A percentile compares a stretch with the other conserved stretches of the same genome.
Evolutionary conservation across 2,888 invertebrate species (phyloP).

Genomic region (Pristionchus fissidentatus): DNA sequence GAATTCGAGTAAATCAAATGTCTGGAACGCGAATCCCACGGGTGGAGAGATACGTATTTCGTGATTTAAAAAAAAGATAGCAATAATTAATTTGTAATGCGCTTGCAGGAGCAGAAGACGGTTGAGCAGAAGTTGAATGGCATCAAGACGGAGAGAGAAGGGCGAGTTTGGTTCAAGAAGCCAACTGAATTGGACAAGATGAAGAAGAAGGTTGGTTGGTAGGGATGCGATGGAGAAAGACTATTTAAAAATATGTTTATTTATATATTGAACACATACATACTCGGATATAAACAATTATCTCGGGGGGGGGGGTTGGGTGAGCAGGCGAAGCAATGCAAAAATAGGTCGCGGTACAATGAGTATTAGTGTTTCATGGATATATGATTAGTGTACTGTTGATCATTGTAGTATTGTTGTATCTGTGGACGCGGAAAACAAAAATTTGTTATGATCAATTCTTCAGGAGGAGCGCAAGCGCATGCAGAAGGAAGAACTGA

Average conservation of each 20-base stretch:
- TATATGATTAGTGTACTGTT: not conserved
- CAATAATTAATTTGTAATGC: too few species aligned
- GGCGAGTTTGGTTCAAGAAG: conserved; percentile 65
- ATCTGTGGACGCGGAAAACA: not conserved
- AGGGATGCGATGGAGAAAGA: not conserved
- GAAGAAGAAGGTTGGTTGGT: conserved; percentile 51
- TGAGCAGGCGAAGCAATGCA: not conserved
- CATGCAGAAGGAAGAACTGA: conserved; percentile 52
- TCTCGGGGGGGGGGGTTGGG: not conserved
- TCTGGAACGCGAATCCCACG: too few species aligned
- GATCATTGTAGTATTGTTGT: not conserved
- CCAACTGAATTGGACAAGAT: conserved; percentile 59
- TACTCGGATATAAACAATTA: not conserved
- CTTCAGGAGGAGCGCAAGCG: conserved; percentile 26
- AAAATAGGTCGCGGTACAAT: too few species aligned
- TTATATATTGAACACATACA: too few species aligned
- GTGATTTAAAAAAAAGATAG: too few species aligned
- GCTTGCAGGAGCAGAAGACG: conserved; percentile 41
- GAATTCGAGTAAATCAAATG: too few species aligned
- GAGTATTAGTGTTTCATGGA: not conserved
- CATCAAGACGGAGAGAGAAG: conserved; percentile 55
- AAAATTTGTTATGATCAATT: not conserved
- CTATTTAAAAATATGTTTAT: too few species aligned
- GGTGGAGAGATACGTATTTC: too few species aligned
- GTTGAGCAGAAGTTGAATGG: conserved; percentile 56